Base-by-base conservation (phyloP, 2,888 invertebrate species). In the Lasioglossum leucozonium region DNA sequence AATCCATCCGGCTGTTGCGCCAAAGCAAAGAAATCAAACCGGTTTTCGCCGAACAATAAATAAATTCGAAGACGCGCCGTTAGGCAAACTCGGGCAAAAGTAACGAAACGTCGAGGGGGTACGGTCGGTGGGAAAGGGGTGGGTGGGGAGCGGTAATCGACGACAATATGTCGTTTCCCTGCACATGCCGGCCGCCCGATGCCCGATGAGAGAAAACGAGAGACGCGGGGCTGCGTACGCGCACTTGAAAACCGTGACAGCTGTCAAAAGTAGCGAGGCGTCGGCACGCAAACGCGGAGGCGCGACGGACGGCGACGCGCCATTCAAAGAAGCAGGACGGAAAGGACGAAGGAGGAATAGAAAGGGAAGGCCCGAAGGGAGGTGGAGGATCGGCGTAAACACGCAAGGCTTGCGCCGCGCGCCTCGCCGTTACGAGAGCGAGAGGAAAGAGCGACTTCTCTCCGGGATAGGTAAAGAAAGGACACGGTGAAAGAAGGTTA, bases 181-280 rank as follows among this genome's bases (percentile, higher is more conserved):
- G 40, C 44, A 44, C 55, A 6, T 11, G 55, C n/a, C n/a, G 55
- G 13, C 22, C 30, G 13, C 22, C 30, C 69, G 30, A 69, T 58
- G 37, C 42, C 22, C 72, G n/a, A 72, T 51, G 44, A 77, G 76
- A 81, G 67, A 34, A 77, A 84, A 80, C 83, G 81, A 30, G 30
- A 73, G n/a, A n/a, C n/a, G n/a, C n/a, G n/a, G 37, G 55, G 10
- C 75, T 74, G 30, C 42, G 22, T 37, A 69, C 58, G 65, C 55
- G 34, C 74, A 71, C 75, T 80, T 71, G 67, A 77, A n/a, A n/a
- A 78, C 72, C 62, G 62, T 87, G 87, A 87, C 87, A 87, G 87
- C 86, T 87, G 87, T 87, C 87, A 87, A 87, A 87, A 86, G 84
- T 81, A 44, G 77, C 76, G 75, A 72, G 81, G 86, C 84, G 86